Conservation (phyloP, 1,140 invertebrate genomes). For the Drosophila dunni region DNA sequence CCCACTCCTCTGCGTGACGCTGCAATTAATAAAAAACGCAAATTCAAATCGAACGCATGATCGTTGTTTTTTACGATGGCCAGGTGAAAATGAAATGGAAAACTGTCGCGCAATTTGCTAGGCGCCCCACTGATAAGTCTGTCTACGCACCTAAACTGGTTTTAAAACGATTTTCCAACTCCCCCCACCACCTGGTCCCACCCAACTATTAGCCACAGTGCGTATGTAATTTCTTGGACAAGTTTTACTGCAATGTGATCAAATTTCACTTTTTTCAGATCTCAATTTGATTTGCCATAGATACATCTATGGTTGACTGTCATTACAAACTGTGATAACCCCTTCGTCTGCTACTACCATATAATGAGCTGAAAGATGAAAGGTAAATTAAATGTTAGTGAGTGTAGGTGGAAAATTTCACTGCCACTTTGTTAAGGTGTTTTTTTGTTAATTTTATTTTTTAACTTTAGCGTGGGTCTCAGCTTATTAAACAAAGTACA, state of each 20-base stretch:
- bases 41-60: conserved; percentile 52
- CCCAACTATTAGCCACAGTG: conserved; percentile 1
- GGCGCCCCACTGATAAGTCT: conserved; percentile 37
- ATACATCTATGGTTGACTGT: background rate
- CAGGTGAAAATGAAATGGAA: conserved; percentile 59
- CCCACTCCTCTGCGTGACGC: background rate
- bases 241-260: conserved; percentile 54
- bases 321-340: conserved; percentile 23
- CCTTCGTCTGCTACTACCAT: background rate
- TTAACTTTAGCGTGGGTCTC: conserved; percentile 23
- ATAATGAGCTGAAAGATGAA: conserved; percentile 40
- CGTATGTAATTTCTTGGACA: conserved; percentile 47
- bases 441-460: background rate
- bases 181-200: background rate
- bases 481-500: conserved; percentile 28
- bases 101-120: conserved; percentile 52
- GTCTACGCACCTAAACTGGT: conserved; percentile 65
- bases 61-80: conserved; percentile 15
- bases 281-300: conserved; percentile 43
- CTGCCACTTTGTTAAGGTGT: conserved; percentile 24
- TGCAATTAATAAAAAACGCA: conserved; percentile 31
- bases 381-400: conserved; percentile 33
- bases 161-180: conserved; percentile 17
- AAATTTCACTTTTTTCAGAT: conserved; percentile 69
- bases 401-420: conserved; percentile 43